Conservation (phyloP, 1,140 invertebrate genomes). For the Formica selysi region DNA sequence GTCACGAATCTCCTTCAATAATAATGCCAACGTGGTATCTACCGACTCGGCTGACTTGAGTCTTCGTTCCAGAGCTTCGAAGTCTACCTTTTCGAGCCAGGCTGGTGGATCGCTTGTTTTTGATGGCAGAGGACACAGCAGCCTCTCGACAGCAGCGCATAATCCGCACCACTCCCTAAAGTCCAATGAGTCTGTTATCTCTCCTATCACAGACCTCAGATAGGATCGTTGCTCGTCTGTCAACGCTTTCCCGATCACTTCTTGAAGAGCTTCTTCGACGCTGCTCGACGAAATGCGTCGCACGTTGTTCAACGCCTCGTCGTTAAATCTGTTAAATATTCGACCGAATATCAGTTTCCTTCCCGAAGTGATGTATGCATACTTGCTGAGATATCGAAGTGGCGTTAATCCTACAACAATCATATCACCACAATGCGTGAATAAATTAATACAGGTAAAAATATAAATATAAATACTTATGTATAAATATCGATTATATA, state of each 20-base stretch:
- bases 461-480: conserved; percentile 2
- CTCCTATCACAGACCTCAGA: conserved; percentile 86
- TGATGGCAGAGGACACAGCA: conserved; percentile 86
- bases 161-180: conserved; percentile 90
- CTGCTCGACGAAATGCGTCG: conserved; percentile 83
- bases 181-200: conserved; percentile 86
- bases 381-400: conserved; percentile 88
- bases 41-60: conserved; percentile 60
- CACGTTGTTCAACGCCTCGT: conserved; percentile 79
- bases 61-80: conserved; percentile 80
- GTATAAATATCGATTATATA: background rate
- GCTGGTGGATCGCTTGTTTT: conserved; percentile 86
- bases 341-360: conserved; percentile 89
- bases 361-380: conserved; percentile 88
- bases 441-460: conserved; percentile 11
- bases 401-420: conserved; percentile 86
- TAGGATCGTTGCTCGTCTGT: conserved; percentile 84
- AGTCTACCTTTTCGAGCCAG: conserved; percentile 83
- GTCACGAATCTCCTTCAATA: conserved; percentile 80
- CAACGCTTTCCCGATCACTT: conserved; percentile 89
- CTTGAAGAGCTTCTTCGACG: conserved; percentile 86
- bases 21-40: conserved; percentile 70
- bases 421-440: background rate
- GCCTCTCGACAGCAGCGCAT: conserved; percentile 89
- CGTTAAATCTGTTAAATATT: conserved; percentile 86